Base-by-base conservation (phyloP, 2,888 invertebrate genomes). In the Drosophila glabriapex region DNA sequence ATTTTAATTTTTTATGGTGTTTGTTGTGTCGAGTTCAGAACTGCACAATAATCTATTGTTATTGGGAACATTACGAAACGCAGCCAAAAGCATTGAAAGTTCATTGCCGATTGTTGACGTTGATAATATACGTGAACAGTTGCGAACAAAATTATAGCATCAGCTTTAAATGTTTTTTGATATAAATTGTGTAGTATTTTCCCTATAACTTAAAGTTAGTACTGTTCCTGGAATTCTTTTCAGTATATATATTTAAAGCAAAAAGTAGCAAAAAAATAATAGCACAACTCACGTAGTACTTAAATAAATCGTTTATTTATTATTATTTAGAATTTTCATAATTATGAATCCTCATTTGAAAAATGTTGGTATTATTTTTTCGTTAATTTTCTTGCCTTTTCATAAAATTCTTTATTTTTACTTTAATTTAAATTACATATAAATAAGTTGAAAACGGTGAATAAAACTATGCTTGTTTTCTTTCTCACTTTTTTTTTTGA, bases 71-170 rank as follows among this genome's bases (percentile, higher is more conserved):
- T 61, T 60, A 53, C 43, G 60, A 64, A 72, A 73, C 62, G 68
- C 69, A 59, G 66, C 59, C 64, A 70, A 70, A 74, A 50, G 54
- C 60, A 60, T 63, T 59, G 39, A 41, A 46, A 77, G 62, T 68
- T 76, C 58, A 67, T 55, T 59, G 52, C 25, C 59, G 68, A 75
- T 63, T 66, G 65, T 68, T 76, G 66, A 64, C 68, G 12, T 63
- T 59, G n/a, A 35, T 49, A 54, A 22, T 58, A 43, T 33, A 37
- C 25, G 7, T 16, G 4, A 14, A 46, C 25, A 25, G 25, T 46
- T 46, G 25, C 25, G 46, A 25, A 9, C 2, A 46, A 25, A 25
- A 9, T 25, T 46, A 16, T 25, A 46, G 16, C 16, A 16, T 7
- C 46, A 46, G 7, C 16, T 46, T 25, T 25, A 25, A 16, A 25